Conservation (phyloP, 2,113 vertebrate species). For the Gadus chalcogrammus region DNA sequence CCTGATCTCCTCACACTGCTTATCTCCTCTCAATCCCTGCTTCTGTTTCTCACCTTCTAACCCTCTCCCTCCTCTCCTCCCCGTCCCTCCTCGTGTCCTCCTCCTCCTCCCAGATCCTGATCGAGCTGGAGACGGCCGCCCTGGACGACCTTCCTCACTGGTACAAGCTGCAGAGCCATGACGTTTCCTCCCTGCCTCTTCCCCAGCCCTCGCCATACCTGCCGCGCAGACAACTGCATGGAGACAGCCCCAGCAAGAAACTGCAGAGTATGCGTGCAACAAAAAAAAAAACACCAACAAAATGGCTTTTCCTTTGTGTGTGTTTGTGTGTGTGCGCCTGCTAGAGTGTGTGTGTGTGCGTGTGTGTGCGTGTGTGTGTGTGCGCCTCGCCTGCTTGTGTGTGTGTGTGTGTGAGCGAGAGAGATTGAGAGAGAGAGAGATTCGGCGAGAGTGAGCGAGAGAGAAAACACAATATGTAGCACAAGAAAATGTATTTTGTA, state of each 20-base stretch:
- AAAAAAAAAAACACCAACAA: background rate
- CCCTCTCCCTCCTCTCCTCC: background rate
- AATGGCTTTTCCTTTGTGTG: background rate
- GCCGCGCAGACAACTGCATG: slow-evolving; percentile 88
- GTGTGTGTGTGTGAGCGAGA: slow-evolving; percentile 14
- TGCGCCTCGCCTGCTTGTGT: background rate
- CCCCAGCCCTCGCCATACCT: slow-evolving; percentile 97
- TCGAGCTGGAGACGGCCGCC: slow-evolving; percentile 94
- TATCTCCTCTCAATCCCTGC: background rate
- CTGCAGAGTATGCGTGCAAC: slow-evolving; percentile 85
- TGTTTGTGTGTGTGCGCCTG: slow-evolving; percentile 8
- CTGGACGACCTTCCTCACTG: slow-evolving; percentile 95
- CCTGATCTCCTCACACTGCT: background rate
- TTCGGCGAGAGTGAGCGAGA: slow-evolving; percentile 2
- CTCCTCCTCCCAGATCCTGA: slow-evolving; percentile 81
- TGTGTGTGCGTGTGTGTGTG: slow-evolving; percentile 10
- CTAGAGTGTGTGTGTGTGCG: background rate
- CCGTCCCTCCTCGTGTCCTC: background rate
- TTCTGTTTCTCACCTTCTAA: background rate
- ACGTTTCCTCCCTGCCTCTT: slow-evolving; percentile 94
- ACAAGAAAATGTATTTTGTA: too few relatives aligned
- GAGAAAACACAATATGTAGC: background rate
- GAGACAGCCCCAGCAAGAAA: slow-evolving; percentile 94
- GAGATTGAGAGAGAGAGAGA: background rate
- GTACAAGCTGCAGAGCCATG: slow-evolving; percentile 97